Conservation (phyloP, 1,140 invertebrate species). For the Drosophila subobscura region DNA sequence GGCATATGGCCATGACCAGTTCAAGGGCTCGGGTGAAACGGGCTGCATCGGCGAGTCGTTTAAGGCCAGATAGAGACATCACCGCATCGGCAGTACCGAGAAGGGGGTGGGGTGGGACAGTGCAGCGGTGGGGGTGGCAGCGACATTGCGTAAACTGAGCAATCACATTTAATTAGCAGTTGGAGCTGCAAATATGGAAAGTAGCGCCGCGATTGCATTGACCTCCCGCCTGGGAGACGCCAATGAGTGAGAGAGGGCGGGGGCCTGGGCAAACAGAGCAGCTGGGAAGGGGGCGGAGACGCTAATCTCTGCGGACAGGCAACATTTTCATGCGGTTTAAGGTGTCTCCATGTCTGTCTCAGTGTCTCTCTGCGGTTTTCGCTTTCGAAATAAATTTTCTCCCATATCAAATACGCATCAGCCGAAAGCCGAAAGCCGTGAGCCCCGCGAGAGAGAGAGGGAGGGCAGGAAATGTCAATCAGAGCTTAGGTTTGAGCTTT, state of each 20-base stretch:
- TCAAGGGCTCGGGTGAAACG: conserved; percentile 73
- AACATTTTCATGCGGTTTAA: conserved; percentile 53
- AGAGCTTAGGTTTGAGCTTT: conserved; percentile 49
- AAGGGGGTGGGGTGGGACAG: not conserved
- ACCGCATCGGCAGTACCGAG: not conserved
- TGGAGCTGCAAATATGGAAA: conserved; percentile 41
- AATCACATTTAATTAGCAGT: conserved; percentile 60
- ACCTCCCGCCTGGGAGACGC: conserved; percentile 32
- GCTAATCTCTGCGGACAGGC: conserved; percentile 61
- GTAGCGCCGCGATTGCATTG: conserved; percentile 27
- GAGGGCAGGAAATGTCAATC: conserved; percentile 72
- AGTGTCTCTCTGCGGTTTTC: conserved; percentile 45
- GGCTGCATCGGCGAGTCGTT: conserved; percentile 22
- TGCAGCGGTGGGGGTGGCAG: not conserved
- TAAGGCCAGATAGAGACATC: conserved; percentile 55
- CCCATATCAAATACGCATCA: conserved; percentile 62
- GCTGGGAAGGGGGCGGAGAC: conserved; percentile 21
- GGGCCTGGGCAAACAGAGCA: not conserved
- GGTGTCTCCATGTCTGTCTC: conserved; percentile 5
- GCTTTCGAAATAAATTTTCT: conserved; percentile 75
- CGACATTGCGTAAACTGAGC: conserved; percentile 22
- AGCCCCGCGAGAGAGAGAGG: conserved; percentile 25
- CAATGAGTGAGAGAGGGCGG: not conserved
- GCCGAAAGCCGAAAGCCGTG: conserved; percentile 21
- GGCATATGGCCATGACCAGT: conserved; percentile 64